phyloP scores from a whole-genome alignment of 2,797 vertebrate species.

The Mionectes olivaceus region DNA sequence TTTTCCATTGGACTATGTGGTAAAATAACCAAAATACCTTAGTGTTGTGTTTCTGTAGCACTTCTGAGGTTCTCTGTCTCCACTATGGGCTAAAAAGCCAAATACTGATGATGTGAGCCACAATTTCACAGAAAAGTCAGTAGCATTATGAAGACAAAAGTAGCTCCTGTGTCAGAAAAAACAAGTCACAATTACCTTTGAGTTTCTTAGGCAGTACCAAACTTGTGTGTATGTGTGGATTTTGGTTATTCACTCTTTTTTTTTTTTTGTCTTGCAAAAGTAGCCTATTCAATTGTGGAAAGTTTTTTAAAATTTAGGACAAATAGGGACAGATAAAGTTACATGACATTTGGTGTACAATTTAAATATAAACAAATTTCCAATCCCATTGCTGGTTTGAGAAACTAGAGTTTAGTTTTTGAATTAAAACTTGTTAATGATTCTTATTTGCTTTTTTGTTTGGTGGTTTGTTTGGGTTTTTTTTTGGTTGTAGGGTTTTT shows the following conservation, averaged over 20 bases:
- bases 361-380: not conserved
- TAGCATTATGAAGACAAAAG: not conserved
- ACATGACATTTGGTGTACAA: not conserved
- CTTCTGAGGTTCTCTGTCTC: not conserved
- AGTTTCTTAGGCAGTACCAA: not conserved
- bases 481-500: too few species aligned
- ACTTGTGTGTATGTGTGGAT: not conserved
- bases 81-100: not conserved
- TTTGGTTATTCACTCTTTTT: not conserved
- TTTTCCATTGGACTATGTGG: not conserved
- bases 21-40: not conserved
- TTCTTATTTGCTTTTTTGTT: not conserved
- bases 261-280: not conserved
- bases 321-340: not conserved
- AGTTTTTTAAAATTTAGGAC: not conserved
- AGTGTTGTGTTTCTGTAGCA: not conserved
- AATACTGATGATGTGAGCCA: not conserved
- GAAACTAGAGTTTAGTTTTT: not conserved
- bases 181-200: rapidly evolving
- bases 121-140: not conserved
- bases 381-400: not conserved
- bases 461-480: too few species aligned
- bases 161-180: not conserved
- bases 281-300: not conserved
- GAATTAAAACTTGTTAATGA: not conserved